Percentiles rank a stretch among this genome's conserved stretches.
These are phyloP conservation scores for Nothobranchius furzeri DNA, from an alignment of 2,113 vertebrate species.

Conservation along the genomic window DNA sequence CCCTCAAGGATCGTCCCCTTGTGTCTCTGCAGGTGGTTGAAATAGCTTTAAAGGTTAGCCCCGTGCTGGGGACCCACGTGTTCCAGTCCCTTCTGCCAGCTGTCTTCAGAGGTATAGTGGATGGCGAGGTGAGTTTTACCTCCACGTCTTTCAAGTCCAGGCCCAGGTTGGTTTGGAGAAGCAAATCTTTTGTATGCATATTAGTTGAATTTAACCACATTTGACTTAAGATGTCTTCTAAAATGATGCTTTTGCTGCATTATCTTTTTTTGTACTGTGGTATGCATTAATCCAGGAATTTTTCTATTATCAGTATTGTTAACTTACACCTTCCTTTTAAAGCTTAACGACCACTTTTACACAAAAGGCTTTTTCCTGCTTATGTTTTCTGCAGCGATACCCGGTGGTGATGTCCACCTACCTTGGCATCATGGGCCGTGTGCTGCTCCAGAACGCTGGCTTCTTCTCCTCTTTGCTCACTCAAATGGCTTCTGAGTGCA, in stretches of 20 bases:
- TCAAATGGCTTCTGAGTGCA: constrained; percentile 89
- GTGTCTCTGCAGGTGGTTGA: constrained; percentile 89
- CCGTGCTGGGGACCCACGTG: constrained; percentile 87
- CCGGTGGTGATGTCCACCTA: constrained; percentile 97
- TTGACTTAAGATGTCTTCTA: not conserved
- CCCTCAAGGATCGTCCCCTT: constrained; percentile 22
- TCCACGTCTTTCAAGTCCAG: not conserved
- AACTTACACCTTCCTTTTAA: not conserved
- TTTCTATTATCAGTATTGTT: constrained; percentile 25
- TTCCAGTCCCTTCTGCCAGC: constrained; percentile 91
- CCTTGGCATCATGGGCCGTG: constrained; percentile 90
- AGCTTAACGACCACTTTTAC: constrained; percentile 19
- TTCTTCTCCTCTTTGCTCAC: constrained; percentile 92
- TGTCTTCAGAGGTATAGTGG: constrained; percentile 89
- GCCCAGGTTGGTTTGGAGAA: not conserved
- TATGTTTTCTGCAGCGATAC: constrained; percentile 80
- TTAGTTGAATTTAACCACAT: not conserved
- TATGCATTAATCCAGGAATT: not conserved
- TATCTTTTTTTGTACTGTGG: not conserved
- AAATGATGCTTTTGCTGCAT: not conserved
- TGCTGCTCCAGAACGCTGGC: constrained; percentile 90
- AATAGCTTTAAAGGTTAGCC: constrained; percentile 92
- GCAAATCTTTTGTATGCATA: not conserved
- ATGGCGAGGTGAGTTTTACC: constrained; percentile 89
- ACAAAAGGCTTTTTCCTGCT: not conserved